Conservation (phyloP, 1,140 invertebrate genomes). For the Drosophila nigrodunni region DNA sequence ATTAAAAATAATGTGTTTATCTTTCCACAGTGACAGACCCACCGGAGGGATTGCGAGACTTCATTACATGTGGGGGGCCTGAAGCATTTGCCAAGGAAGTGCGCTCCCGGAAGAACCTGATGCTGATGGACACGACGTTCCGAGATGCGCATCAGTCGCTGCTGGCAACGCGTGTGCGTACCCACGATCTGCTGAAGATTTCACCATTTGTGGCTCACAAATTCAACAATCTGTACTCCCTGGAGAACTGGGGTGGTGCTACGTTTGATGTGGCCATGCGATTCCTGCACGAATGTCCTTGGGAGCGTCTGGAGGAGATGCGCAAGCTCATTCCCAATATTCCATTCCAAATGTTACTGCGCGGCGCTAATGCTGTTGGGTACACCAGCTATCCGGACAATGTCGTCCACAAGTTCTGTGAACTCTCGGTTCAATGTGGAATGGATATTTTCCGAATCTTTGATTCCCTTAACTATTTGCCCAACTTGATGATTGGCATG, state of each 20-base stretch:
- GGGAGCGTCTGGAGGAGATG: slow-evolving; percentile 97
- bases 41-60: slow-evolving; percentile 93
- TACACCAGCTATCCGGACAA: slow-evolving; percentile 99
- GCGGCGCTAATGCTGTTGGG: slow-evolving; percentile 99
- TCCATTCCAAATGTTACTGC: slow-evolving; percentile 99
- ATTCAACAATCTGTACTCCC: slow-evolving; percentile 93
- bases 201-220: slow-evolving; percentile 98
- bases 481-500: slow-evolving; percentile 98
- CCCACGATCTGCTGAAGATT: slow-evolving; percentile 96
- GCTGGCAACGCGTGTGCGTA: slow-evolving; percentile 97
- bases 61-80: slow-evolving; percentile 95
- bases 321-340: slow-evolving; percentile 97
- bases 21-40: slow-evolving; percentile 86
- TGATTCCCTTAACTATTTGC: slow-evolving; percentile 99
- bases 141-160: slow-evolving; percentile 99
- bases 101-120: slow-evolving; percentile 92
- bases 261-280: slow-evolving; percentile 99
- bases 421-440: slow-evolving; percentile 95
- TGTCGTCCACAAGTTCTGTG: slow-evolving; percentile 98
- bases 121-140: slow-evolving; percentile 99
- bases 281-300: slow-evolving; percentile 99
- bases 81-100: slow-evolving; percentile 98
- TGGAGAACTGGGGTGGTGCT: slow-evolving; percentile 99
- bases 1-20: not conserved
- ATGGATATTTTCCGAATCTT: slow-evolving; percentile 99